These are phyloP conservation scores for Epiblema foenella DNA, from an alignment of 2,888 invertebrate species.

Conservation along the genomic window DNA sequence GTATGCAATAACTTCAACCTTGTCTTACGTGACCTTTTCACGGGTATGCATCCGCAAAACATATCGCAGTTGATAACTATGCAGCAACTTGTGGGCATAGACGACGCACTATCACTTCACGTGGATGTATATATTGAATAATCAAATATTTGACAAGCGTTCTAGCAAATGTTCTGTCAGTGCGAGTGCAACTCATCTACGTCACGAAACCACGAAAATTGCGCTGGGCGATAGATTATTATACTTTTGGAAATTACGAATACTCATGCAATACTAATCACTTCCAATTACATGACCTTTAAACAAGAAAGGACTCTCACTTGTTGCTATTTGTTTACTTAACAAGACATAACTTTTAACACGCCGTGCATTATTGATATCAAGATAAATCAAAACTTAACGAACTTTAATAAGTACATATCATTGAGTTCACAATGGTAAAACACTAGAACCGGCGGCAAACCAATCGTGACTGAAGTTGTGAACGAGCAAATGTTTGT, in stretches of 20 bases:
- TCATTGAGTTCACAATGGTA: not conserved
- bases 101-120: not conserved
- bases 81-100: not conserved
- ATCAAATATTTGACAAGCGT: not conserved
- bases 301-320: not conserved
- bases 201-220: too few relatives aligned
- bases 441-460: slow-evolving; percentile 9
- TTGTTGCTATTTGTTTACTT: not conserved
- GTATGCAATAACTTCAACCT: not conserved
- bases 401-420: not conserved
- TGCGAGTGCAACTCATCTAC: too few relatives aligned
- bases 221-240: not conserved
- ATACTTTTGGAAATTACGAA: not conserved
- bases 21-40: not conserved
- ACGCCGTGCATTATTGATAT: not conserved
- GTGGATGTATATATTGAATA: not conserved
- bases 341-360: not conserved
- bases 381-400: not conserved
- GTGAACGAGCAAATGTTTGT: slow-evolving; percentile 23
- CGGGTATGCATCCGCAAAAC: not conserved
- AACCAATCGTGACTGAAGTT: slow-evolving; percentile 25
- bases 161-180: too few relatives aligned
- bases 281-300: not conserved
- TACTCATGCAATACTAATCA: not conserved
- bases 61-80: not conserved